Evolutionary conservation across 2,888 invertebrate genomes (phyloP), one percentile per base, ranked within the genome.

Genomic region (Monopis laevigella): DNA sequence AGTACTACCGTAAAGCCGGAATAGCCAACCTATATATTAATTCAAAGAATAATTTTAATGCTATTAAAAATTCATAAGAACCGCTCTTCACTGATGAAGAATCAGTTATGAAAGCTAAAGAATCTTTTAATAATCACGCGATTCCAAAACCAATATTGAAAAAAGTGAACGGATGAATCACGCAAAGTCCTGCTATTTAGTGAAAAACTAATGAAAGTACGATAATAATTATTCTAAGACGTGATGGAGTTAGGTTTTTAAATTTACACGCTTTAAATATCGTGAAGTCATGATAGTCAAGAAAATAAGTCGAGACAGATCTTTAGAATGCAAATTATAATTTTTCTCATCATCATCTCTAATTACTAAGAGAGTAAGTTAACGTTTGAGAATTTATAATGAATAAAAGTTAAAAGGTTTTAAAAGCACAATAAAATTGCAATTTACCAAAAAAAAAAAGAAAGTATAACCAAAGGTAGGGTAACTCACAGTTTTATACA

Each of bases 161-260:
- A 42, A 40, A 42, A 42, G 12, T 38, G 13, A 24, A 41, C 10
- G 34, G 38, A 10, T 12, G 6, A 16, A 12, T 17, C 46, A 46
- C 47, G 47, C 47, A 43, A 46, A 45, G 18, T 21, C 11, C 41
- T 30, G 44, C 19, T 44, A 46, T 48, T 44, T 42, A 34, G 30
- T 41, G 16, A 45, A 48, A 48, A 30, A 32, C 14, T 17, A 32
- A 45, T 44, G 48, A 49, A 50, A 49, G 49, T 38, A 13, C 8
- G n/a, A n/a, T 17, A 32, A 32, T 32, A 32, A 17, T 17, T 29
- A 29, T 32, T 14, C 16, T 32, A 14, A 17, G 30, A 30, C 30
- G 14, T 38, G 26, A 11, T 38, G 39, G 24, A 36, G 17, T 39
- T 10, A 27, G 14, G 12, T 17, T 32, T 32, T 17, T 32, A 17